A percentile compares a stretch with the other conserved stretches of the same genome.
These are phyloP conservation scores for Goniozus legneri DNA, from an alignment of 1,140 invertebrate species.

Conservation along the genomic window DNA sequence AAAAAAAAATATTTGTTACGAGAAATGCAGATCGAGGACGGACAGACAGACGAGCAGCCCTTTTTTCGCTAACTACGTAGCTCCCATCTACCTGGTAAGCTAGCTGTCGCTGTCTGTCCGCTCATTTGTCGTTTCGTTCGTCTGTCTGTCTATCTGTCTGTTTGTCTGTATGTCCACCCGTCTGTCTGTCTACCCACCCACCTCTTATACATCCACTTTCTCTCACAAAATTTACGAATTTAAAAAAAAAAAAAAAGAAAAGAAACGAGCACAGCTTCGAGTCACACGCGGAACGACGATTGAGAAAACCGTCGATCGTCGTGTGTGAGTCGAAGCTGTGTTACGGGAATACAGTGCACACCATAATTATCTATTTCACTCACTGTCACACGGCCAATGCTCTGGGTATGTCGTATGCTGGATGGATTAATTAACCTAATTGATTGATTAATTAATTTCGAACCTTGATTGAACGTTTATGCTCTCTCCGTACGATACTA, in stretches of 20 bases:
- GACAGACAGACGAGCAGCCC: slow-evolving; percentile 28
- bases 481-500: slow-evolving; percentile 27
- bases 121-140: slow-evolving; percentile 21
- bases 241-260: neutral
- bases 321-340: neutral
- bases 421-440: slow-evolving; percentile 46
- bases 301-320: no score
- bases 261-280: slow-evolving; percentile 23
- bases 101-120: slow-evolving; percentile 45
- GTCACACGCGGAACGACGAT: slow-evolving; percentile 5
- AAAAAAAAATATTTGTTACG: no score
- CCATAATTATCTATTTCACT: slow-evolving; percentile 21
- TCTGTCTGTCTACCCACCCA: slow-evolving; percentile 15
- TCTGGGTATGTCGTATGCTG: slow-evolving; percentile 56
- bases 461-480: slow-evolving; percentile 37
- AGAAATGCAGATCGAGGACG: no score
- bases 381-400: slow-evolving; percentile 51
- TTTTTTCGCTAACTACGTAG: slow-evolving; percentile 31
- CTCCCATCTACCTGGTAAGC: slow-evolving; percentile 45
- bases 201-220: slow-evolving; percentile 3
- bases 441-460: slow-evolving; percentile 34
- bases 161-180: slow-evolving; percentile 8
- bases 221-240: slow-evolving; percentile 5
- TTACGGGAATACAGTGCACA: neutral
- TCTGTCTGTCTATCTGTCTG: slow-evolving; percentile 12